These are phyloP conservation scores for Pelagia noctiluca DNA, from an alignment of 30 jellyfish, hydroid and myxozoan genomes.

Conservation along the genomic window DNA sequence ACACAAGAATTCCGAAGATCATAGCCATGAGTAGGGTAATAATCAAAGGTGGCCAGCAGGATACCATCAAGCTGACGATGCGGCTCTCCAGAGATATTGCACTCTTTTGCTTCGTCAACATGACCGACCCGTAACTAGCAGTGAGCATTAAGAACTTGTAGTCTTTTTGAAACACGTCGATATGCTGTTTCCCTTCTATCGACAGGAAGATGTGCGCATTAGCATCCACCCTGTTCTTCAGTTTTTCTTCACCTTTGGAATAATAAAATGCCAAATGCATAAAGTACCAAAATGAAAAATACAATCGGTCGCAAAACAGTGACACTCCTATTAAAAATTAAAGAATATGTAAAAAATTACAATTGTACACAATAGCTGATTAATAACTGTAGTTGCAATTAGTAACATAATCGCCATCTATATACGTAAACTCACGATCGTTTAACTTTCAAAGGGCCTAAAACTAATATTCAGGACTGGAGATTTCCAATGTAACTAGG, in stretches of 20 bases:
- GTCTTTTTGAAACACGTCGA: conserved; percentile 63
- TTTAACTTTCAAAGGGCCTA: not conserved
- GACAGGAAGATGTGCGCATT: conserved; percentile 68
- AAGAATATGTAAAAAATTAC: too few relatives aligned
- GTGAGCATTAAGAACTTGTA: conserved; percentile 45
- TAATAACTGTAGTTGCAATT: not conserved
- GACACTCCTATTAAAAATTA: not conserved
- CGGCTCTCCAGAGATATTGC: conserved; percentile 35
- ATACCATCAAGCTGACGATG: conserved; percentile 7
- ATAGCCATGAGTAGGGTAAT: conserved; percentile 45
- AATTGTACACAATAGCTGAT: not conserved
- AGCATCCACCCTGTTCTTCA: conserved; percentile 28
- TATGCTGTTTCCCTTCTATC: conserved; percentile 30
- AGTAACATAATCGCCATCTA: not conserved
- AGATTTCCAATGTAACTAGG: too few relatives aligned
- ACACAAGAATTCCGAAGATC: conserved; percentile 57
- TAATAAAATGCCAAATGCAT: too few relatives aligned
- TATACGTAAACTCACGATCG: not conserved
- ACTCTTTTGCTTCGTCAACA: conserved; percentile 27
- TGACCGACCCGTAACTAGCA: conserved; percentile 64
- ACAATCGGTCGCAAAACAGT: not conserved
- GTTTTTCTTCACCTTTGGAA: conserved; percentile 41
- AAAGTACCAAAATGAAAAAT: too few relatives aligned
- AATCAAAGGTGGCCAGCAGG: conserved; percentile 80
- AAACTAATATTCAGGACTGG: not conserved